Base-by-base conservation (phyloP, 2,888 invertebrate species). In the Pheosia tremula region DNA sequence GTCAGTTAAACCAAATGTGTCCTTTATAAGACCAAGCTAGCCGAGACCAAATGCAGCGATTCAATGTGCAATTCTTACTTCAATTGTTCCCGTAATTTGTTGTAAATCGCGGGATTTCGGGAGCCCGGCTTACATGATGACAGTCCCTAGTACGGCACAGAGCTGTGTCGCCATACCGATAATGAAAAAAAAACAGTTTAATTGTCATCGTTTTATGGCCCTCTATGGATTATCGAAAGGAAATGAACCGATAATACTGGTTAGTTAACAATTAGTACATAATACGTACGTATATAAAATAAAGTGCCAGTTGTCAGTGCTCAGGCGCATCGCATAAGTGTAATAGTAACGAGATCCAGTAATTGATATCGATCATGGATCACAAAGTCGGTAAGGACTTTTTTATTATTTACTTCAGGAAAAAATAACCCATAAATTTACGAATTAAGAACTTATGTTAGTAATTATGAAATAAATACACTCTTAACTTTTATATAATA, bases 151-250 rank as follows among this genome's bases (percentile, higher is more conserved):
- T 11, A 24, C 24, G 24, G 24, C 1, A 24, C n/a, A n/a, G 4
- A 5, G 24, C 53, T 11, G 37, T 53, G 53, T 37, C 37, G 37
- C 10, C 37, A 0, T 41, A 24, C 13, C 11, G 13, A 8, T 56
- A 13, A 41, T 6, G 55, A 39, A 50, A 7, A 10, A 10, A 56
- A 54, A 5, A 58, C 36, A 11, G 57, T 72, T 68, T 65, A 72
- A 77, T 72, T 67, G 65, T 60, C 62, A 62, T 66, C 67, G 60
- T 47, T 74, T 78, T 75, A 81, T 83, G 81, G 77, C 80, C 80
- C 78, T 79, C 74, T 68, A 77, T 66, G 72, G 71, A 78, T 83
- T 81, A 86, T 82, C 81, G 68, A 79, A 79, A 84, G 85, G 86
- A 87, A 85, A 83, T 72, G 71, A 60, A 62, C 61, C 71, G 78